phyloP scores from a whole-genome alignment of 2,113 vertebrate species.

The Kryptolebias marmoratus region DNA sequence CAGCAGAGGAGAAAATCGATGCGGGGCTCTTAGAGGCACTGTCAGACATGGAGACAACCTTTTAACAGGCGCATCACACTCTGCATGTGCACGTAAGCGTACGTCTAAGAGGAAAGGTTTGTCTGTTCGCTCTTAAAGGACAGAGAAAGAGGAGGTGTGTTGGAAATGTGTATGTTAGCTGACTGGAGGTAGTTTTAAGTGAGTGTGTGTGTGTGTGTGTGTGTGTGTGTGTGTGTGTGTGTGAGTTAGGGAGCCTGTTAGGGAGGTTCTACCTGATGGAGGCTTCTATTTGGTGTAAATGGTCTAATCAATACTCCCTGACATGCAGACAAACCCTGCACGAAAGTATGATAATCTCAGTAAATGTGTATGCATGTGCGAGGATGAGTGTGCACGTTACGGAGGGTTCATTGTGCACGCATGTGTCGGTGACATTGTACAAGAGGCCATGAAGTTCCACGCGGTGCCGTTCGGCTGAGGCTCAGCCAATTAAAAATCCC shows the following conservation, averaged over 20 bases:
- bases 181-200: conserved; percentile 11
- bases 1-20: conserved; percentile 56
- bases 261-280: conserved; percentile 61
- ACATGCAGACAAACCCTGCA: conserved; percentile 53
- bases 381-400: not conserved
- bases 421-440: conserved; percentile 71
- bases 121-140: not conserved
- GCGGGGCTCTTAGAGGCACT: conserved; percentile 61
- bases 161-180: conserved; percentile 16
- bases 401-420: conserved; percentile 26
- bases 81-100: conserved; percentile 21
- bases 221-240: conserved; percentile 35
- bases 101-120: conserved; percentile 9
- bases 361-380: conserved; percentile 2
- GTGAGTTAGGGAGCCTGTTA: conserved; percentile 64
- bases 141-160: not conserved
- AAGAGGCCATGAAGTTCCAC: conserved; percentile 65
- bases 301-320: conserved; percentile 73
- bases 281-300: conserved; percentile 67
- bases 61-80: conserved; percentile 64
- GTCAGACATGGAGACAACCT: conserved; percentile 70
- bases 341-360: conserved; percentile 5
- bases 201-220: conserved; percentile 43
- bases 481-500: conserved; percentile 84
- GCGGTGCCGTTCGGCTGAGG: conserved; percentile 50